These are phyloP conservation scores for Harlomillsia oculata DNA, from an alignment of 1,140 invertebrate species.

Conservation along the genomic window DNA sequence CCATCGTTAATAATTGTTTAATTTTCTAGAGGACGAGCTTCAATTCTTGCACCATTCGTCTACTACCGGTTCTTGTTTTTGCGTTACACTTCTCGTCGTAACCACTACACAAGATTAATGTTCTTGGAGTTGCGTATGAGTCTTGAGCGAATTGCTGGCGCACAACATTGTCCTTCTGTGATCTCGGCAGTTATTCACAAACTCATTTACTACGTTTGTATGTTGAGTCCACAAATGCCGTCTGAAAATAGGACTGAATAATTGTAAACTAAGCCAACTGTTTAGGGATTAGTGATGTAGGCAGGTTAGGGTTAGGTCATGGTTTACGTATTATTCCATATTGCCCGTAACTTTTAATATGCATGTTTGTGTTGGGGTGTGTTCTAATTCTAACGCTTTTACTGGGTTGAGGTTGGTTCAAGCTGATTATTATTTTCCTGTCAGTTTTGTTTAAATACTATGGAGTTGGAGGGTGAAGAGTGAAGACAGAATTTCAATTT, in stretches of 20 bases:
- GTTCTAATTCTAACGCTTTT: not conserved
- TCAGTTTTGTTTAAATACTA: no score
- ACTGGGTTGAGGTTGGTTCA: no score
- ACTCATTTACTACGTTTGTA: slow-evolving; percentile 50
- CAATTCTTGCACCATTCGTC: slow-evolving; percentile 76
- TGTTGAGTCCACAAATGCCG: slow-evolving; percentile 73
- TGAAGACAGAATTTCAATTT: no score
- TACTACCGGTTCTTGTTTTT: slow-evolving; percentile 90
- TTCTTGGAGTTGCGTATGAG: slow-evolving; percentile 64
- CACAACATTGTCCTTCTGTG: slow-evolving; percentile 52
- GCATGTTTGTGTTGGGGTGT: not conserved
- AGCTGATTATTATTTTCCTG: no score
- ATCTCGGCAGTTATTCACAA: slow-evolving; percentile 46
- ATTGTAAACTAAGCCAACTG: no score
- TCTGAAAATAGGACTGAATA: slow-evolving; percentile 59
- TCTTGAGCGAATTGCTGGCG: slow-evolving; percentile 50
- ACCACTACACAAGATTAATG: slow-evolving; percentile 85
- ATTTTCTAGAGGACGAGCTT: slow-evolving; percentile 65
- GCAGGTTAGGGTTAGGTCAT: no score
- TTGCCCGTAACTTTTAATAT: not conserved
- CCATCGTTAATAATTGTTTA: not conserved
- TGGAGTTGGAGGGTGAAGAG: no score
- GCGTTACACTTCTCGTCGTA: slow-evolving; percentile 80
- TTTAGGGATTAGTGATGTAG: no score
- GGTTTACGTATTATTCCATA: no score